Conservation (phyloP, 2,888 invertebrate genomes). For the Linyphia triangularis region DNA sequence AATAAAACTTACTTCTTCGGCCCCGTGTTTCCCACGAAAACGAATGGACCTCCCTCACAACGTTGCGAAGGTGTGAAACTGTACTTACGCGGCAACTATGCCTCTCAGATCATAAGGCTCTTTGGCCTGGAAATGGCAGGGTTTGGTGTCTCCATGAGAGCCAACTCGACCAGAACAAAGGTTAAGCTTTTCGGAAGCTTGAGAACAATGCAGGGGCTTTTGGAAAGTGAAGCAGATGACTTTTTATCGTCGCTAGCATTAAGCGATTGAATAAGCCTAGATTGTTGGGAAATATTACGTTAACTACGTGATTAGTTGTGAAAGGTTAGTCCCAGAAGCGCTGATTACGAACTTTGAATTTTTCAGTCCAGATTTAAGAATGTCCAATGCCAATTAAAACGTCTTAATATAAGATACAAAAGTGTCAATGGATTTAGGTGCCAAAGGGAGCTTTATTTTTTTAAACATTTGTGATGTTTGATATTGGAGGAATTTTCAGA, state of each 20-base stretch:
- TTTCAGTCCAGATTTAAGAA: too few relatives aligned
- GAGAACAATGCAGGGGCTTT: not conserved
- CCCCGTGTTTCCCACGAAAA: constrained; percentile 46
- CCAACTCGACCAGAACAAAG: not conserved
- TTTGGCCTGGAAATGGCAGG: constrained; percentile 4
- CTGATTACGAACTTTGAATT: too few relatives aligned
- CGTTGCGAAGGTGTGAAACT: constrained; percentile 47
- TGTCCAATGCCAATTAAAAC: too few relatives aligned
- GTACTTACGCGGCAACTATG: constrained; percentile 37
- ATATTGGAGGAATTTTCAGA: too few relatives aligned
- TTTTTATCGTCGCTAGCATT: not conserved
- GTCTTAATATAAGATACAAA: too few relatives aligned
- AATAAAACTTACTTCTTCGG: not conserved
- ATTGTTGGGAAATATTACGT: too few relatives aligned
- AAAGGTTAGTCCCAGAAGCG: too few relatives aligned
- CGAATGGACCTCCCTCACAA: constrained; percentile 18
- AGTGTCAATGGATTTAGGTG: too few relatives aligned
- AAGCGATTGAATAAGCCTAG: not conserved
- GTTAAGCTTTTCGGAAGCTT: not conserved
- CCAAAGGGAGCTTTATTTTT: too few relatives aligned
- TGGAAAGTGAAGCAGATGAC: not conserved
- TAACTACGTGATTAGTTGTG: too few relatives aligned
- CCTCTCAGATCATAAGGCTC: constrained; percentile 29
- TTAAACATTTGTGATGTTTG: too few relatives aligned
- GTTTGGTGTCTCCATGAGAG: not conserved